Conservation (phyloP, 2,113 vertebrate genomes). For the Globicephala melas region DNA sequence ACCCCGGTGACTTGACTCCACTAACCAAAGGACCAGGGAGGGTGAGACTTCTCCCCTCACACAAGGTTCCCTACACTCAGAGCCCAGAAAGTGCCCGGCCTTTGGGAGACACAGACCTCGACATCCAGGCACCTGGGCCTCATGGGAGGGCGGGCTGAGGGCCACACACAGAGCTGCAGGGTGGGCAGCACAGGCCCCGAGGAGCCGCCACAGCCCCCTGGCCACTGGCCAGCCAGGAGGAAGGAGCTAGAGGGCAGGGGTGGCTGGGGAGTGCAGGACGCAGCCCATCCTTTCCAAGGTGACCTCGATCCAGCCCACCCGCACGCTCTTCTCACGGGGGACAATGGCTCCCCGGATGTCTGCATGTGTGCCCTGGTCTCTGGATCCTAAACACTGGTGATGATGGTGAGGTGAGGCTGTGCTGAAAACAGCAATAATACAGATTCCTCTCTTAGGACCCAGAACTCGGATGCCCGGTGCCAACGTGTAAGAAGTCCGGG, state of each 20-base stretch:
- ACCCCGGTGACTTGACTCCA: too few species aligned
- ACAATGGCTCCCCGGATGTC: rapidly evolving
- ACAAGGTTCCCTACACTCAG: background rate
- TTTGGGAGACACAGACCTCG: background rate
- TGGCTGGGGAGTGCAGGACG: rapidly evolving
- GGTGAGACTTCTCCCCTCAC: background rate
- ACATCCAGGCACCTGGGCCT: background rate
- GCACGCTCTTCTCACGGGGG: background rate
- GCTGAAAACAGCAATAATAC: background rate
- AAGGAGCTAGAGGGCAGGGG: background rate
- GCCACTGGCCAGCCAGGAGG: background rate
- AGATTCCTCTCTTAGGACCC: rapidly evolving
- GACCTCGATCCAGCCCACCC: background rate
- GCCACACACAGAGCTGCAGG: background rate
- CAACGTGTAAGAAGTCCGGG: rapidly evolving
- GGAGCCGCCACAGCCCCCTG: background rate
- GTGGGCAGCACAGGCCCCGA: rapidly evolving
- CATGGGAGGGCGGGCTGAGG: rapidly evolving
- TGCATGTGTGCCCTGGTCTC: background rate
- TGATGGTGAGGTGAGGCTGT: background rate
- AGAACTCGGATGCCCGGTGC: background rate
- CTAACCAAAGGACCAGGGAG: background rate
- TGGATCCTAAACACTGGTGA: rapidly evolving
- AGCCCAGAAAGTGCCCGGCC: background rate
- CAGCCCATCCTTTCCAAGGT: background rate